A percentile compares a stretch with the other conserved stretches of the same genome.
phyloP scores from a whole-genome alignment of 2,113 vertebrate species.

The Apus apus region DNA sequence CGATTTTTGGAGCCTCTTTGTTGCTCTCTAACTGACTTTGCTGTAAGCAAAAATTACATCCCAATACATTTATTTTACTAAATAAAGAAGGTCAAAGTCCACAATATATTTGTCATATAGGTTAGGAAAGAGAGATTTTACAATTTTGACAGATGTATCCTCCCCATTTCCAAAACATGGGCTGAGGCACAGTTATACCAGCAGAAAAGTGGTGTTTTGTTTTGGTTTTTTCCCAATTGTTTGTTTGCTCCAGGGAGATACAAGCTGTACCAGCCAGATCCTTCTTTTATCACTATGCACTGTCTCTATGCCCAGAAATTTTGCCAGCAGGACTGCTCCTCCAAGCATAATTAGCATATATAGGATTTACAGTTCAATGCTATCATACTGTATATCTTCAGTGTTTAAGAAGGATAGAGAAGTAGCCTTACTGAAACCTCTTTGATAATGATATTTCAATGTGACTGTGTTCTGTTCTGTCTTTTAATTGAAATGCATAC shows the following conservation, averaged over 20 bases:
- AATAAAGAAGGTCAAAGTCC: neutral
- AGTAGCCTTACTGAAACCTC: neutral
- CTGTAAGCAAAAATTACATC: neutral
- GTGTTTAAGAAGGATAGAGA: neutral
- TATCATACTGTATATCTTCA: neutral
- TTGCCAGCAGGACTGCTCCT: neutral
- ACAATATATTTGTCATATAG: neutral
- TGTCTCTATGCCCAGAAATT: neutral
- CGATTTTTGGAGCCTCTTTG: neutral
- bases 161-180: neutral
- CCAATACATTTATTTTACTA: neutral
- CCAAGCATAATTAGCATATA: neutral
- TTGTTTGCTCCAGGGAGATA: neutral
- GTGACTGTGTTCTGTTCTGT: neutral
- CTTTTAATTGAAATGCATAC: neutral
- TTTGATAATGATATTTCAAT: neutral
- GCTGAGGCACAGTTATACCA: neutral
- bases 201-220: neutral
- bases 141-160: neutral
- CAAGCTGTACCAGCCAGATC: constrained; percentile 8
- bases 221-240: neutral
- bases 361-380: neutral
- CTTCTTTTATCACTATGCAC: neutral
- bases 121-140: neutral
- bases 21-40: neutral